Percentiles rank a stretch among this genome's conserved stretches.
Conservation (phyloP, 1,140 invertebrate genomes). For the Neotoxoptera formosana region DNA sequence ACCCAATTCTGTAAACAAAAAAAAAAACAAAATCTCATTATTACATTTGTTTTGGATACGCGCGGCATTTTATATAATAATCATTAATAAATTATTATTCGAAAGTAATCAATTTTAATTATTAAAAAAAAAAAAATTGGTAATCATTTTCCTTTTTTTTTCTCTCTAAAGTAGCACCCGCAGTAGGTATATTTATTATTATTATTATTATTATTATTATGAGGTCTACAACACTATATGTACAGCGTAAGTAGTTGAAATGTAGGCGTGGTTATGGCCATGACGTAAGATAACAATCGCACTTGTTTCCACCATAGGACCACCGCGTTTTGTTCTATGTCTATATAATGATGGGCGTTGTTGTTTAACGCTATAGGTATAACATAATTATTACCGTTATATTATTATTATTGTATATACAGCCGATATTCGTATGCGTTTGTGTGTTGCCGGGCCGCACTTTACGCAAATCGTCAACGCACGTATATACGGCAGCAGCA, state of each 20-base stretch:
- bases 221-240: background rate
- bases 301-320: constrained; percentile 44
- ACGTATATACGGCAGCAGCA: background rate
- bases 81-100: constrained; percentile 1
- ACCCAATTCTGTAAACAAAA: constrained; percentile 47
- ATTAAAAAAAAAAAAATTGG: constrained; percentile 8
- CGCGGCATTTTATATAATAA: background rate
- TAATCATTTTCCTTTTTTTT: background rate
- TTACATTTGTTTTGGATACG: background rate
- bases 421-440: background rate
- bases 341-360: constrained; percentile 47
- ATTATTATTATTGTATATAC: background rate
- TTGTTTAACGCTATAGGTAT: constrained; percentile 44
- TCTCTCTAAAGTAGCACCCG: constrained; percentile 14
- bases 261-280: constrained; percentile 37
- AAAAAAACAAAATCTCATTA: background rate
- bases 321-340: constrained; percentile 36
- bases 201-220: constrained; percentile 27
- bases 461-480: background rate
- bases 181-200: background rate
- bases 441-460: background rate
- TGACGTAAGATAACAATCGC: constrained; percentile 48
- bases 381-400: constrained; percentile 50
- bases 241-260: constrained; percentile 38
- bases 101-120: constrained; percentile 39